These are phyloP conservation scores for Anthopleura xanthogrammica DNA, from an alignment of 92 coral and sea anemone species.

Conservation along the genomic window DNA sequence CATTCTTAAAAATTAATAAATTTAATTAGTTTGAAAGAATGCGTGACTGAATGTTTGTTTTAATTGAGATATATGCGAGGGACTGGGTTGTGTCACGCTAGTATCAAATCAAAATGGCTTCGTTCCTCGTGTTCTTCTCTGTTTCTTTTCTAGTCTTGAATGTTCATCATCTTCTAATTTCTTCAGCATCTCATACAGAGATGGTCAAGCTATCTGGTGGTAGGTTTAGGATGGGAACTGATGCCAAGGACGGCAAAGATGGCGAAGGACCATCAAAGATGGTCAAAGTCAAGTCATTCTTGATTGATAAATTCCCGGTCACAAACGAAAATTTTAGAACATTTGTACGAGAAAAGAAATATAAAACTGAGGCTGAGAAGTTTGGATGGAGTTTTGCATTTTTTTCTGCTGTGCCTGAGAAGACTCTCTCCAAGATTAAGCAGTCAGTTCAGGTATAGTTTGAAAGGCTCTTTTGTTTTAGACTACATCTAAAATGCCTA, in stretches of 20 bases:
- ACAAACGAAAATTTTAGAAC: conserved; percentile 80
- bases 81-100: not conserved
- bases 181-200: conserved; percentile 3
- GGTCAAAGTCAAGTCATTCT: conserved; percentile 70
- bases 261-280: conserved; percentile 64
- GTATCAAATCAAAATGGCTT: conserved; percentile 10
- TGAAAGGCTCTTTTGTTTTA: not conserved
- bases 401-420: conserved; percentile 63
- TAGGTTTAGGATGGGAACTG: conserved; percentile 75
- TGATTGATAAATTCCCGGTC: conserved; percentile 82
- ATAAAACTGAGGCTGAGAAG: conserved; percentile 83
- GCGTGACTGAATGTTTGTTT: not conserved
- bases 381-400: conserved; percentile 91
- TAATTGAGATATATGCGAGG: not conserved
- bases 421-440: conserved; percentile 58
- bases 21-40: not conserved
- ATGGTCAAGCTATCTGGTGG: conserved; percentile 74
- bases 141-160: not conserved
- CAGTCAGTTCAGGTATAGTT: conserved; percentile 73
- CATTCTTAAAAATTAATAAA: too few relatives aligned
- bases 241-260: conserved; percentile 54
- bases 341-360: conserved; percentile 84
- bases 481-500: too few relatives aligned
- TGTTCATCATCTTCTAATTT: not conserved
- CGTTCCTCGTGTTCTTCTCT: not conserved